Evolutionary conservation across 2,113 vertebrate genomes (phyloP), one percentile per base, ranked within the genome.

Genomic region (Nycticebus coucang): DNA sequence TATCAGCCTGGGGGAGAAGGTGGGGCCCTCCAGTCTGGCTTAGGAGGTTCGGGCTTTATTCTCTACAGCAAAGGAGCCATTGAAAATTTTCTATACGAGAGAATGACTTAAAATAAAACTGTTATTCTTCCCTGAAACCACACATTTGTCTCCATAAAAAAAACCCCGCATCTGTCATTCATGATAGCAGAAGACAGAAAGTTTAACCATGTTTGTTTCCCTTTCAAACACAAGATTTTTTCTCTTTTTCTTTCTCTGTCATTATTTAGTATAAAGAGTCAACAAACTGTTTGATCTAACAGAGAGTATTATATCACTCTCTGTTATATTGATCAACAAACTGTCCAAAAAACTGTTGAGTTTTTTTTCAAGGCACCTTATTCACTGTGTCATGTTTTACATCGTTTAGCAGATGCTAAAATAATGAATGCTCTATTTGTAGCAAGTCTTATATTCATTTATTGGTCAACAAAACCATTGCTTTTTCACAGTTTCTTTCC

Each of bases 261-360:
- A n/a, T 92, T 82, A 77, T 85, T 90, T 88, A n/a, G 41, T 91
- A 7, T 57, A 19, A 89, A 26, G n/a, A 81, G 55, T 66, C 37
- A 41, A 60, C 33, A 77, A n/a, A 81, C 2, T 72, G 55, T 84
- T 77, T n/a, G n/a, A n/a, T n/a, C n/a, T n/a, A n/a, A n/a, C n/a
- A n/a, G n/a, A n/a, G n/a, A n/a, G n/a, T n/a, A n/a, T n/a, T n/a
- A n/a, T n/a, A n/a, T n/a, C n/a, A n/a, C n/a, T n/a, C n/a, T n/a
- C n/a, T n/a, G n/a, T n/a, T n/a, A n/a, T n/a, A n/a, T n/a, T n/a
- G n/a, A n/a, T n/a, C n/a, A n/a, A n/a, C n/a, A n/a, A n/a, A n/a
- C n/a, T n/a, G n/a, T n/a, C n/a, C n/a, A n/a, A n/a, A n/a, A n/a
- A n/a, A n/a, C n/a, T n/a, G n/a, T n/a, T n/a, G n/a, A n/a, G n/a